Evolutionary conservation across 2,797 vertebrate genomes (phyloP).

Genomic region (Pterois miles): DNA sequence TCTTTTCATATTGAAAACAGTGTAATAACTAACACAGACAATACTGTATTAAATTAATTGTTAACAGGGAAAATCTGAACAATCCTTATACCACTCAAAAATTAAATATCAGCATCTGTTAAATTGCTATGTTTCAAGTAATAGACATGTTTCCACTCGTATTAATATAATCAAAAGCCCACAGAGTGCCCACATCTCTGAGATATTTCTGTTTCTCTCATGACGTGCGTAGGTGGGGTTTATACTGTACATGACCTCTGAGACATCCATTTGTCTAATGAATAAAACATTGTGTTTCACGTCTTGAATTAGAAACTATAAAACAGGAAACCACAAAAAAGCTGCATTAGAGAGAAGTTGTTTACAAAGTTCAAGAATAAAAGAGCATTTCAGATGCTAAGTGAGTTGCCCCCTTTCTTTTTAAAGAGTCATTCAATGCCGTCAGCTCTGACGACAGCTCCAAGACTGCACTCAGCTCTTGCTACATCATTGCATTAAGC

Average conservation of each 20-base stretch:
- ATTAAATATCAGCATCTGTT: background rate
- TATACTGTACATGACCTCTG: conserved; percentile 40
- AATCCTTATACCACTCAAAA: background rate
- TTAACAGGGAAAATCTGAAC: background rate
- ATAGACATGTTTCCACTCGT: conserved; percentile 2
- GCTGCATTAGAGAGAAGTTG: background rate
- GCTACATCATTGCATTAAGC: background rate
- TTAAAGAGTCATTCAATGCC: background rate
- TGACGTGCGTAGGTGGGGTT: conserved; percentile 42
- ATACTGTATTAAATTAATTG: background rate
- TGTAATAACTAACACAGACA: background rate
- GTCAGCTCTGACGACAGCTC: background rate
- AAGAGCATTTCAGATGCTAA: background rate
- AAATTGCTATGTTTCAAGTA: background rate
- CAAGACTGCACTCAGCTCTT: background rate
- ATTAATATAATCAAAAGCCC: conserved; percentile 9
- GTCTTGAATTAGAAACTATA: conserved; percentile 12
- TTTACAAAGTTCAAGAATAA: background rate
- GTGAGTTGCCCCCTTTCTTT: background rate
- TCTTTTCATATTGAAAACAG: background rate
- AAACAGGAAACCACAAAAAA: background rate
- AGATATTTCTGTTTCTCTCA: conserved; percentile 21
- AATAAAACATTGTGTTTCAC: conserved; percentile 42
- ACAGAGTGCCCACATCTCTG: conserved; percentile 11
- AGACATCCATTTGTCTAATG: conserved; percentile 50